Conservation (phyloP, 2,888 invertebrate genomes). For the Galerucella pusilla region DNA sequence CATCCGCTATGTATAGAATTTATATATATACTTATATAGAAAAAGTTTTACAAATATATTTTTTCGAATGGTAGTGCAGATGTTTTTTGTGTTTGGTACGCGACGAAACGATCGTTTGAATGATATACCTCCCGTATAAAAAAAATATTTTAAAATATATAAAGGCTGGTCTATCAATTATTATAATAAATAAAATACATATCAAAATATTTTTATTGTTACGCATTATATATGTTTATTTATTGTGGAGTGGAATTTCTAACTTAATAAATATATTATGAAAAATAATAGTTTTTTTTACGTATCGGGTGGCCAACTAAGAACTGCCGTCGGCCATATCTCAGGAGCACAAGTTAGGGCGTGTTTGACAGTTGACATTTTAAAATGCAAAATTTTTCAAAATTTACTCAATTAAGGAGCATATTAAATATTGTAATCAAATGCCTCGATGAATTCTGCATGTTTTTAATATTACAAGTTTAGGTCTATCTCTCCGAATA, state of each 20-base stretch:
- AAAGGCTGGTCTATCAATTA: constrained; percentile 61
- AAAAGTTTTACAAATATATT: constrained; percentile 62
- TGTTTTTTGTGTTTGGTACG: constrained; percentile 62
- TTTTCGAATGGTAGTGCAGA: constrained; percentile 62
- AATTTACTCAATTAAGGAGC: too few species aligned
- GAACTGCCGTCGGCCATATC: too few species aligned
- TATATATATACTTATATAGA: constrained; percentile 48
- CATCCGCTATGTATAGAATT: constrained; percentile 44
- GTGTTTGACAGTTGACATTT: too few species aligned
- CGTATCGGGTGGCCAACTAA: not conserved
- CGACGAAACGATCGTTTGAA: constrained; percentile 52
- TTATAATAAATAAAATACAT: constrained; percentile 53
- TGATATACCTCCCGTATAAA: constrained; percentile 50
- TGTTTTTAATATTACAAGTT: too few species aligned
- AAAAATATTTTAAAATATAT: constrained; percentile 44
- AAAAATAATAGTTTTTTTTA: constrained; percentile 31
- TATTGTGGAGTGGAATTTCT: constrained; percentile 62
- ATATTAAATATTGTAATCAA: too few species aligned
- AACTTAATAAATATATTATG: constrained; percentile 61
- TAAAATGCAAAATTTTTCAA: too few species aligned
- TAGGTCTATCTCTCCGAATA: too few species aligned
- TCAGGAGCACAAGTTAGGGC: too few species aligned
- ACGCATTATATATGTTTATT: constrained; percentile 58
- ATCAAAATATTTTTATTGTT: constrained; percentile 59
- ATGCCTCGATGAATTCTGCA: too few species aligned